A percentile compares a stretch with the other conserved stretches of the same genome.
Evolutionary conservation across 2,797 vertebrate genomes (phyloP).

Genomic region (Malacoctenus gilli): DNA sequence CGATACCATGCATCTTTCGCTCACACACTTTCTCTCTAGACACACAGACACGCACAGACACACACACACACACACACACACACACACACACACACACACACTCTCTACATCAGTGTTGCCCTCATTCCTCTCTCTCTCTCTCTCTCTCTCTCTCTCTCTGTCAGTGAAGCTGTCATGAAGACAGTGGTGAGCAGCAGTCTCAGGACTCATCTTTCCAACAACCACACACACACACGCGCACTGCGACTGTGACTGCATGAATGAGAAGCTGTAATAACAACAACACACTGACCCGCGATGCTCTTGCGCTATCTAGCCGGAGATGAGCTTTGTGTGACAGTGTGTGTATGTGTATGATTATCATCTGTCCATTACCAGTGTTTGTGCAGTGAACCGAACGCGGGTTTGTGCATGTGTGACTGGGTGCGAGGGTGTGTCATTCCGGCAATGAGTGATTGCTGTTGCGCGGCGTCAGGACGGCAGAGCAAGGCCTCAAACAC

Average conservation of each 20-base stretch:
- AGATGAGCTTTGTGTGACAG: conserved; percentile 50
- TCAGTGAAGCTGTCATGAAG: conserved; percentile 47
- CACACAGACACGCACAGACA: not conserved
- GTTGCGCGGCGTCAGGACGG: conserved; percentile 44
- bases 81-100: not conserved
- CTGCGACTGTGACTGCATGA: conserved; percentile 30
- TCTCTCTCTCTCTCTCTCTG: conserved; percentile 29
- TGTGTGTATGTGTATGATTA: conserved; percentile 34
- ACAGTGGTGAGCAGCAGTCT: conserved; percentile 39
- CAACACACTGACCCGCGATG: conserved; percentile 56
- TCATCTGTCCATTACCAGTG: conserved; percentile 41
- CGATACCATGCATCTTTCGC: conserved; percentile 36
- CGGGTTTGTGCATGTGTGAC: conserved; percentile 24
- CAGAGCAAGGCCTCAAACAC: conserved; percentile 57
- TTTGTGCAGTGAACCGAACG: conserved; percentile 31
- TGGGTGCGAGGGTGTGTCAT: conserved; percentile 18
- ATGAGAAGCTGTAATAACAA: conserved; percentile 60
- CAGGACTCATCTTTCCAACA: conserved; percentile 33
- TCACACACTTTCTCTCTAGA: not conserved
- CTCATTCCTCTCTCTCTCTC: conserved; percentile 17
- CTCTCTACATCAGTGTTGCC: conserved; percentile 29
- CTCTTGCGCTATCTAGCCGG: conserved; percentile 32
- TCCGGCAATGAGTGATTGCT: conserved; percentile 56
- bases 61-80: not conserved
- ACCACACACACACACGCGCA: conserved; percentile 17